Conservation (phyloP, 1,140 invertebrate genomes). For the Drosophila setifemur region DNA sequence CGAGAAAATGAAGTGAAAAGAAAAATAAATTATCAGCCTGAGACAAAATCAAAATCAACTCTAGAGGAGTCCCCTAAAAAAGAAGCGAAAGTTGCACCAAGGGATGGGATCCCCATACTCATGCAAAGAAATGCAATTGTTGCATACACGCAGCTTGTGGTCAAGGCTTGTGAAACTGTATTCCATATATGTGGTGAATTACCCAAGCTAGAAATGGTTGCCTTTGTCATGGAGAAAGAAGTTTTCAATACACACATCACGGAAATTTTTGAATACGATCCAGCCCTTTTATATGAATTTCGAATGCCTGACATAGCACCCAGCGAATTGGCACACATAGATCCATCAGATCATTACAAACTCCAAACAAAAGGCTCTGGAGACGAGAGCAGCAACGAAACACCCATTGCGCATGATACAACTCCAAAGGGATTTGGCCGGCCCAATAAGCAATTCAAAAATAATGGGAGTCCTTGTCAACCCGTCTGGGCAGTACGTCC, state of each 20-base stretch:
- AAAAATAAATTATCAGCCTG: background rate
- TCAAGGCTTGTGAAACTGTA: background rate
- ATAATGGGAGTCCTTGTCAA: background rate
- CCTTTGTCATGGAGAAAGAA: background rate
- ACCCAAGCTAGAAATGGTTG: background rate
- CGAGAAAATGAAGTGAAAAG: too few species aligned
- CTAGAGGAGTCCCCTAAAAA: background rate
- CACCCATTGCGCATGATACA: background rate
- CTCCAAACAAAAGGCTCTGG: background rate
- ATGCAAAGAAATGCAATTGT: background rate
- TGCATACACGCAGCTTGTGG: background rate
- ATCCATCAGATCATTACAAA: background rate
- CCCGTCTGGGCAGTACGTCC: conserved; percentile 29
- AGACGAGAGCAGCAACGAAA: background rate
- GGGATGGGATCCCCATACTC: too few species aligned
- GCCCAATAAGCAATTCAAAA: background rate
- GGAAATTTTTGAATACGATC: background rate
- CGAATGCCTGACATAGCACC: conserved; percentile 27
- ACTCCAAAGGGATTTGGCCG: background rate
- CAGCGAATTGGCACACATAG: background rate
- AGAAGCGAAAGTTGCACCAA: background rate
- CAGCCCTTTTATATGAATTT: conserved; percentile 30
- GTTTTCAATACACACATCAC: background rate
- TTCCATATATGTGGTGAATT: conserved; percentile 6
- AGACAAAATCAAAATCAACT: background rate